Percentiles rank a stretch among this genome's conserved stretches.
Conservation (phyloP, 2,113 vertebrate species). For the Megaleporinus macrocephalus region DNA sequence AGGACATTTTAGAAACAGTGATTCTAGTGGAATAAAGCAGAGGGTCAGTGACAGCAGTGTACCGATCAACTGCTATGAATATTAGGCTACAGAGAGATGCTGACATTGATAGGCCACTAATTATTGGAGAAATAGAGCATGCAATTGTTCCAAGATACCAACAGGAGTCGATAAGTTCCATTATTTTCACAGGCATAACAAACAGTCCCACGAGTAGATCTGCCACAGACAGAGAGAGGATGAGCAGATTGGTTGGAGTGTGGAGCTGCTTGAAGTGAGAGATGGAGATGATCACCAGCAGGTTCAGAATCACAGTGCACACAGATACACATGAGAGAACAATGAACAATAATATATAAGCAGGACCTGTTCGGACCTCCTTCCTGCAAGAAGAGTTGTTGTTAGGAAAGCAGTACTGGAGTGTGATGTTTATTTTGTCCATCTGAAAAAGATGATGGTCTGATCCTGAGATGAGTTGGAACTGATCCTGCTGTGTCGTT, state of each 20-base stretch:
- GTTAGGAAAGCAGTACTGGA: background rate
- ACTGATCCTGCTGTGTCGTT: background rate
- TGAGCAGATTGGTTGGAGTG: constrained; percentile 4
- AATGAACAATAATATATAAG: background rate
- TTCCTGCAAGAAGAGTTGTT: background rate
- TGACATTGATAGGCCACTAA: constrained; percentile 54
- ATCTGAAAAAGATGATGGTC: background rate
- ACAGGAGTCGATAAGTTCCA: constrained; percentile 40
- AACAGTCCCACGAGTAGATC: background rate
- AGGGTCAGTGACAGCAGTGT: background rate
- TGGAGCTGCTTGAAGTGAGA: constrained; percentile 1
- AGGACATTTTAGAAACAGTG: background rate
- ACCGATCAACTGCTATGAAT: background rate
- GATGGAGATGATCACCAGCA: background rate
- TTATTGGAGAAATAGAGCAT: constrained; percentile 56
- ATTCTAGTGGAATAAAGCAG: background rate
- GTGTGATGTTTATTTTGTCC: background rate
- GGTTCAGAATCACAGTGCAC: background rate
- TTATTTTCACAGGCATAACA: background rate
- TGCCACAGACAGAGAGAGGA: background rate
- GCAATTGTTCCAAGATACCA: constrained; percentile 65
- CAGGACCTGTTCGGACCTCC: background rate
- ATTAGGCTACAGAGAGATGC: constrained; percentile 60
- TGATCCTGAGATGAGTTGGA: background rate
- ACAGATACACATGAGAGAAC: background rate